phyloP scores from a whole-genome alignment of 2,888 invertebrate genomes.

The Lepidochitona cinerea region DNA sequence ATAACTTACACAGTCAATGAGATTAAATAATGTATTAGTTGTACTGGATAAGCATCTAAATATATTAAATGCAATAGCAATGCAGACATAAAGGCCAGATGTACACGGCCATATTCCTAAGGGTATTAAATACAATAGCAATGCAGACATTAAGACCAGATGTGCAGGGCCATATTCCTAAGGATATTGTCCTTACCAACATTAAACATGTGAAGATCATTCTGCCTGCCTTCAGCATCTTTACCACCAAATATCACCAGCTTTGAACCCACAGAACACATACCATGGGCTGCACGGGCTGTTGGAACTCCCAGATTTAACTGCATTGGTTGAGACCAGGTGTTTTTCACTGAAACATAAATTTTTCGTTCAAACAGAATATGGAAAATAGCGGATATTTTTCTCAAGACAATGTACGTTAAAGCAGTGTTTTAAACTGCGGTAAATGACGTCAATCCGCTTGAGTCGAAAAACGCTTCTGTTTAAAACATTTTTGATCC shows the following conservation, averaged over 20 bases:
- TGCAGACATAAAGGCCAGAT: too few relatives aligned
- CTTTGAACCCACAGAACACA: constrained; percentile 59
- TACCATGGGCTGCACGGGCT: constrained; percentile 64
- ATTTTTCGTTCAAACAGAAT: background rate
- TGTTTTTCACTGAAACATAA: constrained; percentile 41
- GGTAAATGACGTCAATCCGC: background rate
- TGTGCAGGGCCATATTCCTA: too few relatives aligned
- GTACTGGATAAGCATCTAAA: too few relatives aligned
- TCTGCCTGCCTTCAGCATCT: constrained; percentile 60
- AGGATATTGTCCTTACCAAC: too few relatives aligned
- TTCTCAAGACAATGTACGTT: background rate
- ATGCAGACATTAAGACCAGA: too few relatives aligned
- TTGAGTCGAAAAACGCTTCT: background rate
- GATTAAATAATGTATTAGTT: too few relatives aligned
- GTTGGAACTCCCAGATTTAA: constrained; percentile 65
- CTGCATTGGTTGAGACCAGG: constrained; percentile 67
- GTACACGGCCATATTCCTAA: too few relatives aligned
- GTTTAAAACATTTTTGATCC: too few relatives aligned
- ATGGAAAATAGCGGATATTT: background rate
- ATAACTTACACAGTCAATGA: too few relatives aligned
- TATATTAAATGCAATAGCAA: too few relatives aligned
- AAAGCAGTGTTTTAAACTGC: background rate
- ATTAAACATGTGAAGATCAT: constrained; percentile 67
- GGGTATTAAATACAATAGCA: too few relatives aligned
- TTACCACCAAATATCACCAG: constrained; percentile 68